Base-by-base conservation (phyloP, 1,140 invertebrate species). In the Eueides isabella region DNA sequence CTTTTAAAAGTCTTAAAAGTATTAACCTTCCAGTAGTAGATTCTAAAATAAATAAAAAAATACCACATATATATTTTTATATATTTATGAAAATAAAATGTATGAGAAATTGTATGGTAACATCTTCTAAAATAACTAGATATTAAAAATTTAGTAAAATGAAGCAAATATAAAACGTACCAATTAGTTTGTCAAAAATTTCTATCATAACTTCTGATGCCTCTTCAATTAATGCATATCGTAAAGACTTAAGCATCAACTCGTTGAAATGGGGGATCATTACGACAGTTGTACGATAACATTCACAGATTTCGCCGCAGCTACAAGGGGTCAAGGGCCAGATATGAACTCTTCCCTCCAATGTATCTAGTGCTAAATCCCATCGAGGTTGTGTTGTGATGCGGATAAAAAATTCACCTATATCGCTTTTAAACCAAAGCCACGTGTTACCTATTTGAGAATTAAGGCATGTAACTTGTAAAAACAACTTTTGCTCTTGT, bases 211-310 rank as follows among this genome's bases (percentile, higher is more conserved):
- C 64, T 28, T 85, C 77, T 4, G 90, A 88, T 2, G 87, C 83
- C 68, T 89, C 74, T 74, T 93, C 89, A 23, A 83, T 44, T 69
- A 93, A 77, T 23, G 90, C 87, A 65, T 84, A 81, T 5, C 91
- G 82, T 61, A 93, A 67, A 28, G 90, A 78, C 75, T 86, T 91
- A 3, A 90, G 19, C 88, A 90, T 91, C 28, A 90, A 70, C 11
- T 92, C 90, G 69, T 91, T 92, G 19, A 78, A 75, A 80, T 92
- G 87, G 2, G 91, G 91, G 74, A 93, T 86, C 74, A 82, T 87
- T 9, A 92, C 41, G 5, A 88, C 76, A 12, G 85, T 85, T 2
- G 85, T 89, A 70, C 89, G 80, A 41, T 89, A 90, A 55, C 90
- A 92, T 75, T 90, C 88, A 75, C 90, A 92, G 3, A 80, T 72